Evolutionary conservation across 1,140 invertebrate species (phyloP).

Genomic region (Lepidurus apus): DNA sequence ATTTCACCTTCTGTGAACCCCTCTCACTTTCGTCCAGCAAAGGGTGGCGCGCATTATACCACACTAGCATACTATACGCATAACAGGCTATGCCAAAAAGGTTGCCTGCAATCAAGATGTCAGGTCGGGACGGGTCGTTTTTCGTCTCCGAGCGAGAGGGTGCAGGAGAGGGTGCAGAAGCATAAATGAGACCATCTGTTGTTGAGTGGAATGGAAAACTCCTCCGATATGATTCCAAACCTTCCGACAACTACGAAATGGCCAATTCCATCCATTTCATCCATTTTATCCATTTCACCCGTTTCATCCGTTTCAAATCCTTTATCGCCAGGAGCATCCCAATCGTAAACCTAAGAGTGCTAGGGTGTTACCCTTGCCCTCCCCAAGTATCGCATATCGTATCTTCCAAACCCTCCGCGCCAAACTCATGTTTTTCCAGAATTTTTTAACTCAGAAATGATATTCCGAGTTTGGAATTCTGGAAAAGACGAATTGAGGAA

Average conservation of each 20-base stretch:
- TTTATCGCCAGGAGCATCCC: no score
- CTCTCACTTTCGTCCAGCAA: not conserved
- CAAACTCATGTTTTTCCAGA: not conserved
- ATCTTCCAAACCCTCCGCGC: no score
- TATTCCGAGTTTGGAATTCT: not conserved
- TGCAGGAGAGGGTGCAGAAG: constrained; percentile 3
- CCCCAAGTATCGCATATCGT: no score
- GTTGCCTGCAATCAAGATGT: constrained; percentile 17
- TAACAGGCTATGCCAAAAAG: not conserved
- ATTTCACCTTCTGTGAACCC: constrained; percentile 8
- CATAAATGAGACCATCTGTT: constrained; percentile 19
- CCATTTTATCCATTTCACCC: no score
- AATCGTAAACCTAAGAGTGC: no score
- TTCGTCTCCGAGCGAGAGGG: not conserved
- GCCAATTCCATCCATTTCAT: not conserved
- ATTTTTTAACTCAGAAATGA: not conserved
- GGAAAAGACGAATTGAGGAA: not conserved
- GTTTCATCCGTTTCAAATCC: no score
- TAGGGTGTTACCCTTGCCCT: no score
- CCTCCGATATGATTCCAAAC: not conserved
- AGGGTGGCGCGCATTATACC: not conserved
- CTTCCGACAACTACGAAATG: not conserved
- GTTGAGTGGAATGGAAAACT: not conserved
- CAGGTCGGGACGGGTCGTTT: not conserved
- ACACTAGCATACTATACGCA: not conserved